Percentiles rank a stretch among this genome's conserved stretches.
These are phyloP conservation scores for Eupeodes latifasciatus DNA, from an alignment of 2,888 invertebrate genomes.

Conservation along the genomic window DNA sequence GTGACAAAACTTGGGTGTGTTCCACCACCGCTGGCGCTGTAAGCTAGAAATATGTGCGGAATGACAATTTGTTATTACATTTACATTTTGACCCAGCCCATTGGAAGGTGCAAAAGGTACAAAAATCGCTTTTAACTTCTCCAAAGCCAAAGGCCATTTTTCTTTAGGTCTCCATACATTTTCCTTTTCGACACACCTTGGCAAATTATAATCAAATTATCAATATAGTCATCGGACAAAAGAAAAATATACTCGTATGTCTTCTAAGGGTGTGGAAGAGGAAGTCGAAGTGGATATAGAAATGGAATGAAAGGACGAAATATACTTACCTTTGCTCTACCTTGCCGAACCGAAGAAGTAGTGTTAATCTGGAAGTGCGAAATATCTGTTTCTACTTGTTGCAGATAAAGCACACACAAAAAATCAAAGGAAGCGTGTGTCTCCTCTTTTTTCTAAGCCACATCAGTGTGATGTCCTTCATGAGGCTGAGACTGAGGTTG, in stretches of 20 bases:
- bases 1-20: conserved; percentile 56
- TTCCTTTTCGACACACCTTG: conserved; percentile 50
- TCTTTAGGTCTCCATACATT: not conserved
- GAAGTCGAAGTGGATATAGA: not conserved
- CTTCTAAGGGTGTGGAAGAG: conserved; percentile 10
- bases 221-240: conserved; percentile 34
- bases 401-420: conserved; percentile 20
- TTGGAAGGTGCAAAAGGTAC: conserved; percentile 11
- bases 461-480: not conserved
- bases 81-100: conserved; percentile 29
- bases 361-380: conserved; percentile 25
- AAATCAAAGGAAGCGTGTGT: not conserved
- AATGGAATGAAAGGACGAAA: conserved; percentile 34
- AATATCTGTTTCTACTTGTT: conserved; percentile 30
- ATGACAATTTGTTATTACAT: conserved; percentile 46
- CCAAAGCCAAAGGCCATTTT: conserved; percentile 12
- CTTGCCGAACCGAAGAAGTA: not conserved
- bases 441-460: conserved; percentile 1
- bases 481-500: no score
- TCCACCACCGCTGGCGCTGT: conserved; percentile 12
- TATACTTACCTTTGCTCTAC: not conserved
- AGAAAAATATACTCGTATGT: not conserved
- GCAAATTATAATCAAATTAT: conserved; percentile 73
- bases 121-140: conserved; percentile 42
- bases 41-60: conserved; percentile 3